A percentile compares a stretch with the other conserved stretches of the same genome.
phyloP scores from a whole-genome alignment of 2,888 invertebrate genomes.

The Lithosia quadra region DNA sequence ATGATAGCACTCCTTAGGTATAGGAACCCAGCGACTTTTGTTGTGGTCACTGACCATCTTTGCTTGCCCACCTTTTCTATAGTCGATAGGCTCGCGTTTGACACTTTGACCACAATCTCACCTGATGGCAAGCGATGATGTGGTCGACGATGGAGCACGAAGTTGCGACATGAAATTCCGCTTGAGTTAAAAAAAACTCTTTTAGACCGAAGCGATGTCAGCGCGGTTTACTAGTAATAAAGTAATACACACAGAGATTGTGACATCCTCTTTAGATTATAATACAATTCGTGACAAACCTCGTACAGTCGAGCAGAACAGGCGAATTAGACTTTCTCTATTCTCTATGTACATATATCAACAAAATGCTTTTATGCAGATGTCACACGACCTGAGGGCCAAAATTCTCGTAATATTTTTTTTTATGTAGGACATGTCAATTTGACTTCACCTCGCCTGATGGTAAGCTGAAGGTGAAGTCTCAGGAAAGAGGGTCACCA shows the following conservation, averaged over 20 bases:
- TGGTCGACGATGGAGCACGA: no score
- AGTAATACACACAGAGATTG: conserved; percentile 3
- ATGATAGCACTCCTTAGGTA: conserved; percentile 19
- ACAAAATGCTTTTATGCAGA: background rate
- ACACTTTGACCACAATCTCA: no score
- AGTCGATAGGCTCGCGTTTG: no score
- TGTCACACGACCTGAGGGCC: background rate
- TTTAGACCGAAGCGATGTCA: no score
- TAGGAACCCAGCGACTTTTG: background rate
- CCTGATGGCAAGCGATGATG: no score
- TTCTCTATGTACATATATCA: background rate
- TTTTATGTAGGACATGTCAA: no score
- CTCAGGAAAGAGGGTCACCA: no score
- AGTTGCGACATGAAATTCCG: no score
- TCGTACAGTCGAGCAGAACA: background rate
- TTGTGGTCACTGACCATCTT: background rate
- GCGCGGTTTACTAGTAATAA: background rate
- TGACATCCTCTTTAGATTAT: conserved; percentile 1
- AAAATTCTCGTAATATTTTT: no score
- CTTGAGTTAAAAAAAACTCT: background rate
- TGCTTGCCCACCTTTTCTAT: background rate
- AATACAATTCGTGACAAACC: conserved; percentile 8
- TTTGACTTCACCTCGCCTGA: no score
- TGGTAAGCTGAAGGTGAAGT: no score
- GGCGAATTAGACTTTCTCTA: conserved; percentile 10